Evolutionary conservation across 2,797 vertebrate genomes (phyloP).

Genomic region (Parotocinclus haroldoi): DNA sequence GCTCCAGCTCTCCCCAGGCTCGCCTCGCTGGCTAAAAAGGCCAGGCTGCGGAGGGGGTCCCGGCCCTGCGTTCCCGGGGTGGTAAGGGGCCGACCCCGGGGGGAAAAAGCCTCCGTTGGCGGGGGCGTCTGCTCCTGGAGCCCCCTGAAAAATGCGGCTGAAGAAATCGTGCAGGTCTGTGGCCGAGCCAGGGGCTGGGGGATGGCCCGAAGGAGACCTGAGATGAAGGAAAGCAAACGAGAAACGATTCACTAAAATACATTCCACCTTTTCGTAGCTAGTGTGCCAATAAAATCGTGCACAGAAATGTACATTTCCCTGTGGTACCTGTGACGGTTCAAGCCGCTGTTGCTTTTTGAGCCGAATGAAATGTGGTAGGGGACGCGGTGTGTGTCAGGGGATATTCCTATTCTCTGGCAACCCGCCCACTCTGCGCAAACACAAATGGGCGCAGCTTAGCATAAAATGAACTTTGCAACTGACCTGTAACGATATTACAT

Average conservation of each 20-base stretch:
- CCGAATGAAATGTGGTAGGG: slow-evolving; percentile 95
- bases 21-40: slow-evolving; percentile 63
- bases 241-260: not conserved
- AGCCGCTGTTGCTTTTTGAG: slow-evolving; percentile 72
- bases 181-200: slow-evolving; percentile 67
- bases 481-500: no score
- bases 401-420: slow-evolving; percentile 88
- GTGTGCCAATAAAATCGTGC: no score
- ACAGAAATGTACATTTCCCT: no score
- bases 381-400: slow-evolving; percentile 88
- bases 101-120: slow-evolving; percentile 81
- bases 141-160: slow-evolving; percentile 84
- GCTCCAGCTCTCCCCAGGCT: slow-evolving; percentile 63
- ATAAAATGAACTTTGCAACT: not conserved
- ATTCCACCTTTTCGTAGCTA: no score
- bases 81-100: slow-evolving; percentile 54
- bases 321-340: slow-evolving; percentile 80
- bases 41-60: slow-evolving; percentile 63
- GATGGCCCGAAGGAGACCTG: slow-evolving; percentile 74
- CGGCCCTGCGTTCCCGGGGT: slow-evolving; percentile 56
- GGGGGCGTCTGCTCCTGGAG: slow-evolving; percentile 71
- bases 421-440: slow-evolving; percentile 86
- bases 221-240: slow-evolving; percentile 4
- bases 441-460: not conserved
- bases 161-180: slow-evolving; percentile 88